phyloP scores from a whole-genome alignment of 2,888 invertebrate species.

The Dryococelus australis region DNA sequence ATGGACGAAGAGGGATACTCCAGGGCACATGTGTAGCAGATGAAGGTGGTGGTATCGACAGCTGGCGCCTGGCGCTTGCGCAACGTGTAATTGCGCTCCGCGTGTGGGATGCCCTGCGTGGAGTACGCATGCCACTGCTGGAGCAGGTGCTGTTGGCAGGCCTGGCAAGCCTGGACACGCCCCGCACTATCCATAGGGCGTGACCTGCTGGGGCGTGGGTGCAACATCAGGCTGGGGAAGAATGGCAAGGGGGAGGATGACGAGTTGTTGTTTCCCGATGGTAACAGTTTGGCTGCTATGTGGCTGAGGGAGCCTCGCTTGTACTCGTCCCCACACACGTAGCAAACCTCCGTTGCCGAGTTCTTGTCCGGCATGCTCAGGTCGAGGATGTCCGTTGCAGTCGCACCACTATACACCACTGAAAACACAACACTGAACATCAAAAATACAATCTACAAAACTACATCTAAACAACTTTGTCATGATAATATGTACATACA shows the following conservation, averaged over 20 bases:
- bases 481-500: too few relatives aligned
- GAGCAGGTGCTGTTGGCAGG: conserved; percentile 84
- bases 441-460: conserved; percentile 20
- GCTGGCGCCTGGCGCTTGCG: conserved; percentile 76
- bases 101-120: conserved; percentile 74
- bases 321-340: conserved; percentile 90
- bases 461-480: too few relatives aligned
- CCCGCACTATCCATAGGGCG: conserved; percentile 84
- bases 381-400: conserved; percentile 78
- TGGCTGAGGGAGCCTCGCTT: conserved; percentile 81
- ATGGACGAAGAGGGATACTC: conserved; percentile 82
- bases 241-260: conserved; percentile 51
- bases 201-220: conserved; percentile 85
- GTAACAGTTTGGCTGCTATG: conserved; percentile 66
- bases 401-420: conserved; percentile 41
- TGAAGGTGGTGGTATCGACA: conserved; percentile 74
- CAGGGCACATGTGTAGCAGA: conserved; percentile 89
- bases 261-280: conserved; percentile 55
- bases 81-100: conserved; percentile 81
- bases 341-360: conserved; percentile 88
- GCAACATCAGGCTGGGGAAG: conserved; percentile 66
- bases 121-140: conserved; percentile 88
- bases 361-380: conserved; percentile 93
- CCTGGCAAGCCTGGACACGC: conserved; percentile 77
- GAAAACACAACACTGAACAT: not conserved